Base-by-base conservation (phyloP, 2,113 vertebrate species). In the Ptilonorhynchus violaceus region DNA sequence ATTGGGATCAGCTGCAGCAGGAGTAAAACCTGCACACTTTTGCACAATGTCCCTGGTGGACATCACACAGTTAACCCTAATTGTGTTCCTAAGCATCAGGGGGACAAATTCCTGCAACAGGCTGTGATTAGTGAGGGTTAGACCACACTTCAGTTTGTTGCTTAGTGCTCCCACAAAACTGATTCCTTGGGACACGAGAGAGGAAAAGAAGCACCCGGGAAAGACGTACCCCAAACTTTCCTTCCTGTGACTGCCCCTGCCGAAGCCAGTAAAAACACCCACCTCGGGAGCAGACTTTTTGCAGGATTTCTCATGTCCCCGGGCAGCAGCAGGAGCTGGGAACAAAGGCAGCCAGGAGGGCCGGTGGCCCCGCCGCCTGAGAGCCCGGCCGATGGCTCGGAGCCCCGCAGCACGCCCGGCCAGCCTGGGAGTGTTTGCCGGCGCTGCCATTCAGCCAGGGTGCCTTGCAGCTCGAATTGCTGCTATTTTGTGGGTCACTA, bases 401-500 rank as follows among this genome's bases (percentile, higher is more conserved):
- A 74, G 70, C 49, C 84, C 75, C 23, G 1, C n/a, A 95, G 90
- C 63, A 88, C 80, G 91, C 70, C 52, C 64, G 25, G 94, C 78
- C 80, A 85, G 78, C 59, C 88, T 92, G 93, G 64, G 60, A 94
- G 59, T 28, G 2, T 94, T 96, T 96, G 83, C 92, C 80, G 93
- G 88, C 15, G 7, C 83, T 81, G 93, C 88, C 87, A 95, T 96
- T 96, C 91, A 96, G 93, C 92, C 96, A 97, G 94, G 68, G 56
- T 84, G 89, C 81, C 89, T 90, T 96, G 92, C 86, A 95, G 96
- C 95, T 96, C 95, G 7, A 96, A 94, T 96, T 97, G 94, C 96
- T 96, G 92, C 95, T 96, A 96, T 96, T 97, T 96, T 96, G 93
- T 97, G 96, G 97, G 96, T 98, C 97, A 97, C 93, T 96, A 97